These are phyloP conservation scores for Erpetoichthys calabaricus DNA, from an alignment of 2,797 vertebrate species.

Conservation along the genomic window DNA sequence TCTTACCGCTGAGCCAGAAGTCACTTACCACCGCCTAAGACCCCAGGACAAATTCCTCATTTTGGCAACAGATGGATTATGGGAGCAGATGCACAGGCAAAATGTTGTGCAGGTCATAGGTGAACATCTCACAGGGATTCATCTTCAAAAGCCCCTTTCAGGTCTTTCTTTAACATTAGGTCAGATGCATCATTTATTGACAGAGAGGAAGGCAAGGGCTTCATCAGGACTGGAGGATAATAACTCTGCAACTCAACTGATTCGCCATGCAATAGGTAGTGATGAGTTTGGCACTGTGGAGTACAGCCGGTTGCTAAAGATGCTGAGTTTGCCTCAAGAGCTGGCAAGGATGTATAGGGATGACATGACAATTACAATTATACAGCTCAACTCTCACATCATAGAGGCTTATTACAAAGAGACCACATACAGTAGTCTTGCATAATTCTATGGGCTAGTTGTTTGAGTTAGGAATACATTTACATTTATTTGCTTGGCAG, in stretches of 20 bases:
- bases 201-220: constrained; percentile 27
- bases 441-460: too few species aligned
- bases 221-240: constrained; percentile 32
- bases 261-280: constrained; percentile 38
- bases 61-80: constrained; percentile 40
- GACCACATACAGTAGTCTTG: too few species aligned
- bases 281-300: constrained; percentile 34
- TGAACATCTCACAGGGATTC: constrained; percentile 33
- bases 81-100: constrained; percentile 46
- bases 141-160: constrained; percentile 32
- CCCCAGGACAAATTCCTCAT: constrained; percentile 42
- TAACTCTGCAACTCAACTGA: constrained; percentile 35
- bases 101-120: constrained; percentile 35
- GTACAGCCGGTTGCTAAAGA: constrained; percentile 29
- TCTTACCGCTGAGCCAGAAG: constrained; percentile 35
- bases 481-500: too few species aligned
- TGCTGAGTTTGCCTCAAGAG: constrained; percentile 37
- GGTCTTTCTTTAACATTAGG: constrained; percentile 24
- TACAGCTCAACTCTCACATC: constrained; percentile 33
- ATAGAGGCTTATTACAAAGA: constrained; percentile 4
- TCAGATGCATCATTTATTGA: constrained; percentile 29
- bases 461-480: too few species aligned
- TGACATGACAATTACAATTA: constrained; percentile 41
- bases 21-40: constrained; percentile 27
- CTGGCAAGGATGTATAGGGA: constrained; percentile 42